phyloP scores from a whole-genome alignment of 2,888 invertebrate species.

The Aphrophora alni region DNA sequence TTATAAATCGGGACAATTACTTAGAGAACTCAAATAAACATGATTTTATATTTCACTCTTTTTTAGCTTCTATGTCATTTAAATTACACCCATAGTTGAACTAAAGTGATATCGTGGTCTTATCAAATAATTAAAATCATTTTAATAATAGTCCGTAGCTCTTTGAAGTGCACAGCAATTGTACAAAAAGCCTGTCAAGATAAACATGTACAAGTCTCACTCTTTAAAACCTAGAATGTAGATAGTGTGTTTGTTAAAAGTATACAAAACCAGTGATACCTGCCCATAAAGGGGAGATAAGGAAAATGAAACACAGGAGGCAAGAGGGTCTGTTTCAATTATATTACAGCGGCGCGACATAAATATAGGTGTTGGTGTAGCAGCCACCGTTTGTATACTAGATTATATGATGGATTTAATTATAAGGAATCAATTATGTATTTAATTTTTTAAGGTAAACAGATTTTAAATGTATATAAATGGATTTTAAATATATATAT shows the following conservation, averaged over 20 bases:
- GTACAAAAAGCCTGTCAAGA: background rate
- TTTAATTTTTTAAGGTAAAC: too few species aligned
- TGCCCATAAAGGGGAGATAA: background rate
- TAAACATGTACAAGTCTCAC: background rate
- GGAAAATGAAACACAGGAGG: conserved; percentile 11
- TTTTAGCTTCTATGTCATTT: too few species aligned
- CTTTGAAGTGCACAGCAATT: background rate
- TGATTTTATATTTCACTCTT: too few species aligned
- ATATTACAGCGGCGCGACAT: background rate
- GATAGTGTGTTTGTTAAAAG: background rate
- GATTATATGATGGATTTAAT: too few species aligned
- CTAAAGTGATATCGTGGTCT: background rate
- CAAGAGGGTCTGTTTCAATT: background rate
- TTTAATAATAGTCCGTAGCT: background rate
- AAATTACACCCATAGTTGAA: too few species aligned
- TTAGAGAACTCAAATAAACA: too few species aligned
- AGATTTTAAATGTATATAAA: too few species aligned
- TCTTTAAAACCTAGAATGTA: background rate
- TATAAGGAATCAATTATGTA: too few species aligned
- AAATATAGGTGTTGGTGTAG: background rate
- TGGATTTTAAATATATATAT: too few species aligned
- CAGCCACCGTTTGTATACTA: background rate
- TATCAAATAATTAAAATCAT: background rate
- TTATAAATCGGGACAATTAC: too few species aligned
- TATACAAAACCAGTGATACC: background rate